Evolutionary conservation across 2,113 vertebrate species (phyloP).

Genomic region (Electrona antarctica): DNA sequence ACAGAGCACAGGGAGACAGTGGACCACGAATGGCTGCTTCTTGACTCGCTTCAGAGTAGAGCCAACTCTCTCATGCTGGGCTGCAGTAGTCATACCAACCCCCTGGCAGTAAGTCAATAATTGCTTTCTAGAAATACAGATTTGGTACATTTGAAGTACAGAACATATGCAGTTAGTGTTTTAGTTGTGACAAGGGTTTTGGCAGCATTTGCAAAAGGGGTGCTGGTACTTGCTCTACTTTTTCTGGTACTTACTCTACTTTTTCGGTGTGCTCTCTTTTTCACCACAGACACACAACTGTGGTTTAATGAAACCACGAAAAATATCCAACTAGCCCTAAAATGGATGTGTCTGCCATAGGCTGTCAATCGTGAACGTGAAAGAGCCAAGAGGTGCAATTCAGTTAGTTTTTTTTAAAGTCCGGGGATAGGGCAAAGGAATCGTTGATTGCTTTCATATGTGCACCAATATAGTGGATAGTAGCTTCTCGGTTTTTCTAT

Average conservation of each 20-base stretch:
- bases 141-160: neutral
- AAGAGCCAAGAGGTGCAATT: slow-evolving; percentile 36
- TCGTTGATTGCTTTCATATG: slow-evolving; percentile 61
- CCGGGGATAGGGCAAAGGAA: slow-evolving; percentile 1
- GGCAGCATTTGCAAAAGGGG: neutral
- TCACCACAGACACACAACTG: slow-evolving; percentile 32
- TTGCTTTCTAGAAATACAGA: neutral
- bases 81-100: slow-evolving; percentile 19
- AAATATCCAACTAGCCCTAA: slow-evolving; percentile 43
- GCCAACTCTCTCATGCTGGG: slow-evolving; percentile 1
- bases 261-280: slow-evolving; percentile 10
- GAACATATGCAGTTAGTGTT: slow-evolving; percentile 9
- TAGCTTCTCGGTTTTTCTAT: slow-evolving; percentile 6
- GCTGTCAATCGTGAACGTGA: slow-evolving; percentile 44
- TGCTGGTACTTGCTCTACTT: no score
- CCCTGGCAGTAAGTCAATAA: neutral
- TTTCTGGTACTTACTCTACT: neutral
- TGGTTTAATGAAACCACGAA: slow-evolving; percentile 44
- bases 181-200: slow-evolving; percentile 6
- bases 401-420: slow-evolving; percentile 17
- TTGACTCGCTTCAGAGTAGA: slow-evolving; percentile 22
- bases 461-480: slow-evolving; percentile 18
- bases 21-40: slow-evolving; percentile 7
- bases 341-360: slow-evolving; percentile 37
- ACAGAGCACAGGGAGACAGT: slow-evolving; percentile 22